These are phyloP conservation scores for Crenichthys baileyi DNA, from an alignment of 2,797 vertebrate genomes.

Conservation along the genomic window DNA sequence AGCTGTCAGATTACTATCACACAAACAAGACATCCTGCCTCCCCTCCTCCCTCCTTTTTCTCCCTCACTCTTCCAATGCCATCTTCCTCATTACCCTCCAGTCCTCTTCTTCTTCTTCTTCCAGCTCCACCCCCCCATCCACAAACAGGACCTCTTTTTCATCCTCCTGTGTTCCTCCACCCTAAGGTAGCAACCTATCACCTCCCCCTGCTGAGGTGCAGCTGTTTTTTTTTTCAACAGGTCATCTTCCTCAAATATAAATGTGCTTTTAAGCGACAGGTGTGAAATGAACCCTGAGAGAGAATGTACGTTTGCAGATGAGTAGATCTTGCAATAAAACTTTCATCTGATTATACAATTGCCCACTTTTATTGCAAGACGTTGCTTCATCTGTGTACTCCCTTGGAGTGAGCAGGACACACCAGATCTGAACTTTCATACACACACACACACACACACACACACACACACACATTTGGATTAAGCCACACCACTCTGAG, in stretches of 20 bases:
- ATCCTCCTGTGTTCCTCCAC: slow-evolving; percentile 16
- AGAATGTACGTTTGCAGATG: slow-evolving; percentile 1
- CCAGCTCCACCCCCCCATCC: background rate
- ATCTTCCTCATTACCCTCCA: slow-evolving; percentile 42
- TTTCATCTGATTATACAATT: background rate
- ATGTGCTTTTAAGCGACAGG: slow-evolving; percentile 31
- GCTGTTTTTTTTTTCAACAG: slow-evolving; percentile 11
- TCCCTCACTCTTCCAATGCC: slow-evolving; percentile 33
- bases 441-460: background rate
- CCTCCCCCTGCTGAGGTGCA: slow-evolving; percentile 31
- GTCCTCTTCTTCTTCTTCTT: slow-evolving; percentile 35
- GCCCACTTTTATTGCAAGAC: background rate
- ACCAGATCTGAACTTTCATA: background rate
- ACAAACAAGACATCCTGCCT: slow-evolving; percentile 82
- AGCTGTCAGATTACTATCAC: slow-evolving; percentile 85
- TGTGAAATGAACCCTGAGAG: background rate
- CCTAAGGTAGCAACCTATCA: slow-evolving; percentile 21
- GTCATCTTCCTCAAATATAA: slow-evolving; percentile 29
- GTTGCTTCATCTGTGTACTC: background rate
- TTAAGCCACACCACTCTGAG: background rate
- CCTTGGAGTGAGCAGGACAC: background rate
- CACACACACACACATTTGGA: no score
- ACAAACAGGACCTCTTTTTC: background rate
- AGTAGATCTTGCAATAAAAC: background rate
- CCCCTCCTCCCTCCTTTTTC: slow-evolving; percentile 30